Base-by-base conservation (phyloP, 2,797 vertebrate species). In the Microctenopoma steveboyesi region DNA sequence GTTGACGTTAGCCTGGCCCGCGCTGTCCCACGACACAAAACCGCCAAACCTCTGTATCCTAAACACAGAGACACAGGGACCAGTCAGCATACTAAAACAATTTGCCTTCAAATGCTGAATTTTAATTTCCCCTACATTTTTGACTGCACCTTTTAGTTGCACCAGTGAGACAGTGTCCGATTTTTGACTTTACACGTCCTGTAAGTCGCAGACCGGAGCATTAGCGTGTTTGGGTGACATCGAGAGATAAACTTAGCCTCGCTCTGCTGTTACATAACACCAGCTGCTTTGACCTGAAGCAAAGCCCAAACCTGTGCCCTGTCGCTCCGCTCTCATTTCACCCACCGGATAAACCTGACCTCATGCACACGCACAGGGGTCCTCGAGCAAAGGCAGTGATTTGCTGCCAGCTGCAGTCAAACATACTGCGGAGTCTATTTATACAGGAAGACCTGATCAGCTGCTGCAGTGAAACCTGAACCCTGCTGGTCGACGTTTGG, bases 1-100 rank as follows among this genome's bases (percentile, higher is more conserved):
- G 4, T 98, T 98, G n/a, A 99, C 97, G 0, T 96, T 95, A 10
- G 96, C 95, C 46, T 96, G 95, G 15, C 96, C 97, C 68, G 96
- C 1, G 27, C 97, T 97, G 91, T 97, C 97, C 97, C 97, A 98
- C 7, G 94, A 83, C 69, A 98, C 74, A 12, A 95, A 97, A 27
- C 97, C 97, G n/a, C 97, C 97, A 0, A 86, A 91, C 55, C 91
- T 94, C 88, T 91, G 95, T 84, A 99, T 96, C 92, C 97, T 99
- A 69, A 25, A 76, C 39, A 48, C 54, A 69, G 47, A 62, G 4
- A 50, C 1, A 14, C 22, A 27, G 22, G 9, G 28, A 0, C 2
- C 10, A 0, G 25, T 43, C 22, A 15, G 55, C 1, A 12, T 16
- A 6, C 2, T 33, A 16, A 8, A 53, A 5, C 3, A 53, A 7